Percentiles rank a stretch among this genome's conserved stretches.
Evolutionary conservation across 2,888 invertebrate species (phyloP).

Genomic region (Ectemnius cavifrons): DNA sequence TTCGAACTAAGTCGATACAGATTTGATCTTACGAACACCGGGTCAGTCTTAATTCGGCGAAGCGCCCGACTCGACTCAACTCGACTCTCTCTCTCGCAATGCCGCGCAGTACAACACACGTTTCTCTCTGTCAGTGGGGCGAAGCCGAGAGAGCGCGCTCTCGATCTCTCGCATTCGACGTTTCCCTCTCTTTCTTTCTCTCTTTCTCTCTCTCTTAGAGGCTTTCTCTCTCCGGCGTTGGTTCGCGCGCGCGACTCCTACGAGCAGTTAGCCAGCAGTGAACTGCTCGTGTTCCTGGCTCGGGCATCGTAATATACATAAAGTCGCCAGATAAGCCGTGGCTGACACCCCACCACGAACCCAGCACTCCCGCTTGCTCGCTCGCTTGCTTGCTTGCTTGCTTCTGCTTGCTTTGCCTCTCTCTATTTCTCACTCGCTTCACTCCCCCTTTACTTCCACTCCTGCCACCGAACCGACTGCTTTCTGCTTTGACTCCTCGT

Average conservation of each 20-base stretch:
- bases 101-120: conserved; percentile 34
- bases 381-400: conserved; percentile 30
- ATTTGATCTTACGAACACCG: conserved; percentile 3
- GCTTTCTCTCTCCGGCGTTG: too few relatives aligned
- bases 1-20: not conserved
- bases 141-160: conserved; percentile 21
- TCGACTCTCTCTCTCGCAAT: conserved; percentile 14
- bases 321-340: conserved; percentile 71
- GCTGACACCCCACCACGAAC: conserved; percentile 63
- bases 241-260: conserved; percentile 15
- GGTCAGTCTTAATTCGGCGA: conserved; percentile 20
- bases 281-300: conserved; percentile 72
- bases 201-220: too few relatives aligned
- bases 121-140: conserved; percentile 28
- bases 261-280: conserved; percentile 72
- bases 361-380: conserved; percentile 49
- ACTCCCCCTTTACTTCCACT: conserved; percentile 13
- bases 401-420: not conserved
- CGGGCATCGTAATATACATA: conserved; percentile 74
- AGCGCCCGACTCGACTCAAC: too few relatives aligned
- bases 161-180: conserved; percentile 42
- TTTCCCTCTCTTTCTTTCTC: too few relatives aligned
- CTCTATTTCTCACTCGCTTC: conserved; percentile 2
- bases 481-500: conserved; percentile 2
- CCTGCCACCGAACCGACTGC: conserved; percentile 5